phyloP scores from a whole-genome alignment of 1,140 invertebrate genomes.

The Psilanteris sp. region DNA sequence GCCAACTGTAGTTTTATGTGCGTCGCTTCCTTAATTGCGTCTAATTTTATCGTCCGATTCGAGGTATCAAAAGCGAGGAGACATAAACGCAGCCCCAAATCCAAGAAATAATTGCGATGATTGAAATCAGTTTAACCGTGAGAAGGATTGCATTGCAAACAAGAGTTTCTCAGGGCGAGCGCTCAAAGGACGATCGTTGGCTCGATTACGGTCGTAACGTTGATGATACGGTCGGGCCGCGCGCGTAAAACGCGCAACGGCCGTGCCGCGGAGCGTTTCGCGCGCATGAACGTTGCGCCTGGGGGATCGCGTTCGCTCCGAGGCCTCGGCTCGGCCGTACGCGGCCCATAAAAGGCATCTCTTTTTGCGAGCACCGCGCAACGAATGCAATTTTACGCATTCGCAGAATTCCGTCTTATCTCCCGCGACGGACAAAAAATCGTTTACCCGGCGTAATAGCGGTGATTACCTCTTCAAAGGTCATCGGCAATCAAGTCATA shows the following conservation, averaged over 20 bases:
- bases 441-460: slow-evolving; percentile 26
- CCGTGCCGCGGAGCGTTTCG: slow-evolving; percentile 56
- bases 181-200: slow-evolving; percentile 38
- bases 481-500: slow-evolving; percentile 44
- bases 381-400: slow-evolving; percentile 54
- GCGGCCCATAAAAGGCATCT: slow-evolving; percentile 56
- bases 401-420: slow-evolving; percentile 47
- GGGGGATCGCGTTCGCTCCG: slow-evolving; percentile 21
- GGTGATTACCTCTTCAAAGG: slow-evolving; percentile 37
- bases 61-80: not conserved
- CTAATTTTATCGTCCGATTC: slow-evolving; percentile 4
- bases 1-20: no score
- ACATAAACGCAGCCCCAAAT: slow-evolving; percentile 5
- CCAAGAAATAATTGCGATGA: slow-evolving; percentile 35
- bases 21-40: no score
- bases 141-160: slow-evolving; percentile 41
- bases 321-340: slow-evolving; percentile 17
- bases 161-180: slow-evolving; percentile 40
- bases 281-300: slow-evolving; percentile 32
- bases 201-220: slow-evolving; percentile 57
- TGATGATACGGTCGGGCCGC: slow-evolving; percentile 50
- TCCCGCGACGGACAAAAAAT: slow-evolving; percentile 38
- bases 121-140: slow-evolving; percentile 40
- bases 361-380: slow-evolving; percentile 38
- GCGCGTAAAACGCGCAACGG: slow-evolving; percentile 58